Conservation (phyloP, 2,797 vertebrate species). For the Tauraco hartlaubi region DNA sequence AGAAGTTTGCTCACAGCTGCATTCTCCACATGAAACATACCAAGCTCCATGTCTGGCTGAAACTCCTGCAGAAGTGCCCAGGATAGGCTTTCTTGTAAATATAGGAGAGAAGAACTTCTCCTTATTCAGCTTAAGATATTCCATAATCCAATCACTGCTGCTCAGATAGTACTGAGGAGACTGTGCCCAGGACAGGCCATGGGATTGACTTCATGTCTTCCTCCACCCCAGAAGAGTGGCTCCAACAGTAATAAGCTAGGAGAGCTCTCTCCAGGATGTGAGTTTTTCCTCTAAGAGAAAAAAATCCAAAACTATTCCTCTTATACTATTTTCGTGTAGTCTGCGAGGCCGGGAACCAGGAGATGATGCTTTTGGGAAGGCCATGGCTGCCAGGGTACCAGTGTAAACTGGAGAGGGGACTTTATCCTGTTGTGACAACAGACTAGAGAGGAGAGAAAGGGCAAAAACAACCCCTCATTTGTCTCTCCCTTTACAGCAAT, state of each 20-base stretch:
- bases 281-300: not conserved
- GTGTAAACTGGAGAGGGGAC: not conserved
- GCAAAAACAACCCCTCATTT: not conserved
- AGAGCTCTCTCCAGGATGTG: not conserved
- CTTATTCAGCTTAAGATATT: not conserved
- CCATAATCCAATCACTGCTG: not conserved
- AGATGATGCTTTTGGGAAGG: not conserved
- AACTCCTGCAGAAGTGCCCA: not conserved
- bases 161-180: not conserved
- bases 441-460: not conserved
- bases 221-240: not conserved
- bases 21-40: fast-evolving
- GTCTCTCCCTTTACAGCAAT: not conserved
- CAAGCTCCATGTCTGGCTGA: not conserved
- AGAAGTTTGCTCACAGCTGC: not conserved
- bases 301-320: fast-evolving
- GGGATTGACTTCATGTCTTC: not conserved
- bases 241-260: not conserved
- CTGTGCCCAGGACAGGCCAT: not conserved
- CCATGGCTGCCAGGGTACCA: not conserved
- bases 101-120: not conserved
- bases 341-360: not conserved
- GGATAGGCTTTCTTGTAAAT: not conserved
- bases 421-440: not conserved
- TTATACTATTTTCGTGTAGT: not conserved